A percentile compares a stretch with the other conserved stretches of the same genome.
phyloP scores from a whole-genome alignment of 2,888 invertebrate species.

The Lasioglossum morio region DNA sequence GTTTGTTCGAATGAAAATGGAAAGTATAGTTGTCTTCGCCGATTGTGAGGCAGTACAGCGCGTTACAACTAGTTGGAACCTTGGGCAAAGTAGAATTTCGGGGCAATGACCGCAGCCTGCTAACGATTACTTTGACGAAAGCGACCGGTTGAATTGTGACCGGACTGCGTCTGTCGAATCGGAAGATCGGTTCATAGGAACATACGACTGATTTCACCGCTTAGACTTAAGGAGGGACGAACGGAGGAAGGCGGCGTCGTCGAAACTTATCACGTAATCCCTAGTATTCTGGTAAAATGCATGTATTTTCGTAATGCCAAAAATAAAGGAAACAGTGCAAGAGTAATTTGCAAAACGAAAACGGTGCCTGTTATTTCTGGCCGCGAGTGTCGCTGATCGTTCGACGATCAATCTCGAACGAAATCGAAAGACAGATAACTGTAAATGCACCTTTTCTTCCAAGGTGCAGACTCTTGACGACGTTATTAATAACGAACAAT shows the following conservation, averaged over 20 bases:
- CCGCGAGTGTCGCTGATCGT: neutral
- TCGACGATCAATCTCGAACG: neutral
- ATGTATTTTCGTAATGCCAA: slow-evolving; percentile 83
- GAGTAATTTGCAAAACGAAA: slow-evolving; percentile 55
- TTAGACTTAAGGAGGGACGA: slow-evolving; percentile 28
- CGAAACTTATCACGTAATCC: slow-evolving; percentile 57
- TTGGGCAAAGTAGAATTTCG: too few relatives aligned
- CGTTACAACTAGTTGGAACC: too few relatives aligned
- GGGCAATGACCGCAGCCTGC: neutral
- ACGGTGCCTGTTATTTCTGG: slow-evolving; percentile 45
- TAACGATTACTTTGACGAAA: neutral
- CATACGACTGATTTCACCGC: slow-evolving; percentile 19
- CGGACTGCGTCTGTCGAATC: neutral
- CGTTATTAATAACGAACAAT: slow-evolving; percentile 12
- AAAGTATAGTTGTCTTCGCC: too few relatives aligned
- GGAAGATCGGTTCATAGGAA: neutral
- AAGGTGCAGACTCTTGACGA: neutral
- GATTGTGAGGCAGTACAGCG: too few relatives aligned
- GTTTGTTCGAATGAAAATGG: neutral
- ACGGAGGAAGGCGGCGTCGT: slow-evolving; percentile 11
- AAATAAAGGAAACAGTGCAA: slow-evolving; percentile 77
- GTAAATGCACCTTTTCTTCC: neutral
- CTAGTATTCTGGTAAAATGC: slow-evolving; percentile 80
- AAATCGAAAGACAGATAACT: neutral
- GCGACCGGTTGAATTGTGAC: neutral